Percentiles rank a stretch among this genome's conserved stretches.
phyloP scores from a whole-genome alignment of 2,888 invertebrate genomes.

The Clivina fossor region DNA sequence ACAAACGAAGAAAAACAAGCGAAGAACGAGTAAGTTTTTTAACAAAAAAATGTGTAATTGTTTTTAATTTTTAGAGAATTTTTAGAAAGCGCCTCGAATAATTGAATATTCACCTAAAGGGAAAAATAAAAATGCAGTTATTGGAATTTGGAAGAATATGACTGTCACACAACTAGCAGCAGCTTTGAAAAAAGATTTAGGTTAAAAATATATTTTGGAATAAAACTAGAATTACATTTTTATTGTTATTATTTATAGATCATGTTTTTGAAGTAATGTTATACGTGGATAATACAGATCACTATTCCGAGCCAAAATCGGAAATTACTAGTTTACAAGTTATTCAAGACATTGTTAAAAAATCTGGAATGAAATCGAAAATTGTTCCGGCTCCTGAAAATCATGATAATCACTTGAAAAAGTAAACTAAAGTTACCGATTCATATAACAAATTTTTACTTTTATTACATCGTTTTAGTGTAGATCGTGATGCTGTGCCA shows the following conservation, averaged over 20 bases:
- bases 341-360: conserved; percentile 68
- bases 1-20: conserved; percentile 63
- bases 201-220: conserved; percentile 49
- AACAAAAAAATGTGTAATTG: conserved; percentile 1
- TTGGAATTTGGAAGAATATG: conserved; percentile 80
- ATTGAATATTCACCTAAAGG: conserved; percentile 65
- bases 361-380: conserved; percentile 65
- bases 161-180: conserved; percentile 74
- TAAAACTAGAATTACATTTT: too few species aligned
- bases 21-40: conserved; percentile 61
- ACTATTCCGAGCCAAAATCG: conserved; percentile 58
- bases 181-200: conserved; percentile 63
- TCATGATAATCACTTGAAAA: conserved; percentile 51
- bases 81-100: conserved; percentile 57
- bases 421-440: conserved; percentile 42
- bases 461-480: too few species aligned
- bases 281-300: conserved; percentile 62
- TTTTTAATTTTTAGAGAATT: conserved; percentile 36
- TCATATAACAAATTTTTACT: background rate
- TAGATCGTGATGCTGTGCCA: conserved; percentile 55
- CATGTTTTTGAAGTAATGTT: conserved; percentile 70
- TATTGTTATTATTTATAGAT: conserved; percentile 54
- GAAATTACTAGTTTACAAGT: conserved; percentile 66
- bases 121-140: conserved; percentile 54
- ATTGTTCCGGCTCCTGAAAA: conserved; percentile 58